Conservation (phyloP, 2,797 vertebrate genomes). For the Phylloscopus collybita region DNA sequence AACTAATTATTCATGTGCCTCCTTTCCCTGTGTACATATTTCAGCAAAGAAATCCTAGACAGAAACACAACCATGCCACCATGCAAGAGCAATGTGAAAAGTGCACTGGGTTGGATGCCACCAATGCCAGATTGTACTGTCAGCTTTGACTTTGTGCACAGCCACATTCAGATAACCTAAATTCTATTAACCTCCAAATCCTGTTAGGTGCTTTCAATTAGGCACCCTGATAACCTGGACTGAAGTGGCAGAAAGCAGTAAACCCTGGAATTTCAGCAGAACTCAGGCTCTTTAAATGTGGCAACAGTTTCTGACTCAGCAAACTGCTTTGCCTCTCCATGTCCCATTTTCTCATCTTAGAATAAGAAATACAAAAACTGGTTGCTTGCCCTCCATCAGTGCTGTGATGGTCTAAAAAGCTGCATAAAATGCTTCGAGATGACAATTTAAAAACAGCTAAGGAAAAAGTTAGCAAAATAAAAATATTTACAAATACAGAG, state of each 20-base stretch:
- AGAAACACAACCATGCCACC: background rate
- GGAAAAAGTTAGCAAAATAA: background rate
- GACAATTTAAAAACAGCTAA: constrained; percentile 20
- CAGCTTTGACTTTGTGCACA: background rate
- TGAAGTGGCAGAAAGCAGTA: background rate
- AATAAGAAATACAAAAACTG: background rate
- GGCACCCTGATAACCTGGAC: background rate
- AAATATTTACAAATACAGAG: background rate
- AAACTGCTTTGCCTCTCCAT: background rate
- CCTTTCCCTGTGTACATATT: background rate
- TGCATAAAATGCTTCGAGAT: constrained; percentile 10
- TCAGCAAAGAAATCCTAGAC: background rate
- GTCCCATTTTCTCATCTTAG: constrained; percentile 21
- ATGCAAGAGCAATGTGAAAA: background rate
- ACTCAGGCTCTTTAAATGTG: background rate
- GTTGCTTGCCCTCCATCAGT: background rate
- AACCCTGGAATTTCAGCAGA: background rate
- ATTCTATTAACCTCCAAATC: background rate
- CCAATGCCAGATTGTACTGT: background rate
- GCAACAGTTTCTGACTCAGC: constrained; percentile 23
- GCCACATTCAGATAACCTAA: background rate
- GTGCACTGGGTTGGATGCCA: background rate
- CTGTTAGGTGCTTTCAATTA: background rate
- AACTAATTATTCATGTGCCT: background rate
- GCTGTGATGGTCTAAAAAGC: background rate